These are phyloP conservation scores for Dendrolimus houi DNA, from an alignment of 2,888 invertebrate species.

Conservation along the genomic window DNA sequence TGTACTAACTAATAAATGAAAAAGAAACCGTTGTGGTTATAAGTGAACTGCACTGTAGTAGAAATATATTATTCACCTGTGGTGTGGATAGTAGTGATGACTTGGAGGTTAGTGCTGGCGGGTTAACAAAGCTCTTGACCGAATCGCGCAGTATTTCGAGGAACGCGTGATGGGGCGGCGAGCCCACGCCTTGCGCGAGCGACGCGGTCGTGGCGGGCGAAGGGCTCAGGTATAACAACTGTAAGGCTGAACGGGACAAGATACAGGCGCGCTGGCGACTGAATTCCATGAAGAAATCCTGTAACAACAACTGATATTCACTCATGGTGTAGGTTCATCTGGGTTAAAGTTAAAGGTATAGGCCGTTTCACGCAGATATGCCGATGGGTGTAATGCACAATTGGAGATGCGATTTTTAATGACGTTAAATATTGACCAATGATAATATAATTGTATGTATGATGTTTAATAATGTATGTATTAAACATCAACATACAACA, in stretches of 20 bases:
- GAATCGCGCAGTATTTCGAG: conserved; percentile 91
- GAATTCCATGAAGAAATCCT: conserved; percentile 96
- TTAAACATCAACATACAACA: too few relatives aligned
- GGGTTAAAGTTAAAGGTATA: too few relatives aligned
- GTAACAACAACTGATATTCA: conserved; percentile 11
- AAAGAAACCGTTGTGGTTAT: too few relatives aligned
- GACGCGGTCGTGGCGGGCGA: conserved; percentile 54
- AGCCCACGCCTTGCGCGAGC: conserved; percentile 35
- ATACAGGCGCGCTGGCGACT: conserved; percentile 93
- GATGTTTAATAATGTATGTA: too few relatives aligned
- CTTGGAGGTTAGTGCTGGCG: conserved; percentile 89
- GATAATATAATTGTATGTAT: too few relatives aligned
- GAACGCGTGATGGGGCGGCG: conserved; percentile 67
- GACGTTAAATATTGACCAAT: too few relatives aligned
- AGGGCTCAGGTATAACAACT: conserved; percentile 83
- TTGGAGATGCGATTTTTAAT: too few relatives aligned
- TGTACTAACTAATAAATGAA: too few relatives aligned
- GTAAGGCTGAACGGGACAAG: conserved; percentile 92
- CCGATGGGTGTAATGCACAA: too few relatives aligned
- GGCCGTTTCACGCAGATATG: too few relatives aligned
- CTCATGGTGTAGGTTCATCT: too few relatives aligned
- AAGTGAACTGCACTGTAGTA: background rate
- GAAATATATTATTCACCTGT: conserved; percentile 56
- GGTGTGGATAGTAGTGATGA: conserved; percentile 80
- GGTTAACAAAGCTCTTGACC: conserved; percentile 90